Base-by-base conservation (phyloP, 2,888 invertebrate species). In the Patella depressa region DNA sequence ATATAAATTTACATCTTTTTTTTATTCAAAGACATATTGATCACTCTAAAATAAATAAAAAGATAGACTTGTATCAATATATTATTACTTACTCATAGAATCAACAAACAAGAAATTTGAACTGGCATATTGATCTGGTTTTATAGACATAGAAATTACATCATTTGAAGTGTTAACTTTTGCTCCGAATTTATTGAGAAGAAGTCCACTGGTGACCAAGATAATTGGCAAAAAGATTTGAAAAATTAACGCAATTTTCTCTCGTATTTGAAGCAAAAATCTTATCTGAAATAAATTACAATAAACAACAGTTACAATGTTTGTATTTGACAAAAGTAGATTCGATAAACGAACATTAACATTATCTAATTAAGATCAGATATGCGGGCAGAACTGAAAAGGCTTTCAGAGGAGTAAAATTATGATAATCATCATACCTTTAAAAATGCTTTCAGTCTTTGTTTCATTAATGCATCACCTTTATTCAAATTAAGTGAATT, bases 191-290 rank as follows among this genome's bases (percentile, higher is more conserved):
- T 45, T 45, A 45, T 71, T 65, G 80, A 77, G 12, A 19, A 73
- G 72, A 1, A 55, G 53, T 53, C 88, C 72, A 2, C 85, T 88
- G 14, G 85, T 77, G 2, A 87, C 76, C 19, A 88, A 80, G 4
- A 83, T 78, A 0, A 88, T 80, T 4, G 89, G 89, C 7, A 88
- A 53, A n/a, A 88, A 65, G 9, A 89, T 77, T 72, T 86, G 82
- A 65, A 85, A 83, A 45, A 87, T 71, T 9, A 88, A 29, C 2
- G 81, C 74, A n/a, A 75, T 76, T 24, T 78, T 79, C 73, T 83
- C 85, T 53, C 88, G 78, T 17, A 83, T 74, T 14, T 80, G 76
- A 14, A 82, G 70, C 7, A 85, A 54, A 34, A 82, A 82, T 2
- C 88, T 79, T 15, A 90, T 76, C 78, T 79, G 76, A 5, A 71